These are phyloP conservation scores for Pterostichus madidus DNA, from an alignment of 2,888 invertebrate species.

Conservation along the genomic window DNA sequence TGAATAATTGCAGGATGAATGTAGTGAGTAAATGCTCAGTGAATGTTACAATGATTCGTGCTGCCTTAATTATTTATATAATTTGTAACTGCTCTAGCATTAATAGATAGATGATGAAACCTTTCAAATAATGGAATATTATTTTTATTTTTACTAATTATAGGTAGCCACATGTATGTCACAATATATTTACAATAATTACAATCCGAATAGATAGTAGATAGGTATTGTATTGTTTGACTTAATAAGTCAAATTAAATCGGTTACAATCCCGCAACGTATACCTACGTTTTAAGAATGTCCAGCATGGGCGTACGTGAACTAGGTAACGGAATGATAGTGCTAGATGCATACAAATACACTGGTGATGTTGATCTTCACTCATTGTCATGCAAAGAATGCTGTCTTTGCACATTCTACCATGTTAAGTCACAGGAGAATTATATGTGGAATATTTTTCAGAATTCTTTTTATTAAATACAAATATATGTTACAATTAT, in stretches of 20 bases:
- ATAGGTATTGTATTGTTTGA: no score
- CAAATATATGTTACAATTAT: slow-evolving; percentile 1
- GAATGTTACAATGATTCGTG: no score
- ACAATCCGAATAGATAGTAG: no score
- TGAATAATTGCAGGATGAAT: no score
- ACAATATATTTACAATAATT: no score
- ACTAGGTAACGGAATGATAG: slow-evolving; percentile 56
- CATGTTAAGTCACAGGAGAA: slow-evolving; percentile 47
- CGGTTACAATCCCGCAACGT: slow-evolving; percentile 20
- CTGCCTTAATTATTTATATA: no score
- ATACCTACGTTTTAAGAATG: slow-evolving; percentile 35
- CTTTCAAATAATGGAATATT: no score
- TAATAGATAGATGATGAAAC: no score
- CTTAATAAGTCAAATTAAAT: not conserved
- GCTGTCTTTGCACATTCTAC: slow-evolving; percentile 47
- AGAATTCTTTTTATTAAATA: slow-evolving; percentile 6
- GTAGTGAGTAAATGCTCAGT: no score
- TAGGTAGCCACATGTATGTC: no score
- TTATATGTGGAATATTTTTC: not conserved
- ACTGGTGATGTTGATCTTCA: slow-evolving; percentile 24
- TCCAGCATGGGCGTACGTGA: slow-evolving; percentile 50
- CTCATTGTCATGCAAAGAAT: slow-evolving; percentile 38
- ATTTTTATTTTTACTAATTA: no score
- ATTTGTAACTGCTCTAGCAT: no score
- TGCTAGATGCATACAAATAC: slow-evolving; percentile 33